A percentile compares a stretch with the other conserved stretches of the same genome.
Conservation (phyloP, 2,888 invertebrate genomes). For the Aphelenchoides bicaudatus region DNA sequence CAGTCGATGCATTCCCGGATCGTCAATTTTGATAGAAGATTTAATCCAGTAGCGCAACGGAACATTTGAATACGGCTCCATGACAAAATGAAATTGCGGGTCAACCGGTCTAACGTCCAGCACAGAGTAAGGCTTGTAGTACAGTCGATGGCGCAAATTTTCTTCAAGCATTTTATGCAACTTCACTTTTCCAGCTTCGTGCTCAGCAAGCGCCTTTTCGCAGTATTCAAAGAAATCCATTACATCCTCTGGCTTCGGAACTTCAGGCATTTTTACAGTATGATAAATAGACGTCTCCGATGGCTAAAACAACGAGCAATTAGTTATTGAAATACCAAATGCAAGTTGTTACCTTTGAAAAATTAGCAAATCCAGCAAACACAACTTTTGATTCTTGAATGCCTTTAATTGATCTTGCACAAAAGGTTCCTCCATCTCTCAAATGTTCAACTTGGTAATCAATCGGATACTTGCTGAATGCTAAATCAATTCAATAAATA, state of each 20-base stretch:
- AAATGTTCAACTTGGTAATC: conserved; percentile 61
- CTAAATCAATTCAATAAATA: not conserved
- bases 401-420: conserved; percentile 60
- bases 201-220: not conserved
- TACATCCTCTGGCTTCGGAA: not conserved
- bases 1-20: not conserved
- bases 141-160: conserved; percentile 1
- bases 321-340: not conserved
- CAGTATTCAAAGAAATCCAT: conserved; percentile 5
- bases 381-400: conserved; percentile 59
- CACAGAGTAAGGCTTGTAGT: conserved; percentile 9
- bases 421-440: conserved; percentile 61
- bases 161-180: not conserved
- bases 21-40: not conserved
- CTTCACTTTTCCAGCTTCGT: not conserved
- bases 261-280: conserved; percentile 1
- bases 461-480: conserved; percentile 47
- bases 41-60: conserved; percentile 16
- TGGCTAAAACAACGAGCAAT: too few species aligned
- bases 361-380: conserved; percentile 36
- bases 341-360: conserved; percentile 5
- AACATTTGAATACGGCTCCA: conserved; percentile 5
- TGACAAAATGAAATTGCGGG: not conserved
- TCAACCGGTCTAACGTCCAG: conserved; percentile 1
- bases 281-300: not conserved